A percentile compares a stretch with the other conserved stretches of the same genome.
These are phyloP conservation scores for Charanyca ferruginea DNA, from an alignment of 2,888 invertebrate genomes.

Conservation along the genomic window DNA sequence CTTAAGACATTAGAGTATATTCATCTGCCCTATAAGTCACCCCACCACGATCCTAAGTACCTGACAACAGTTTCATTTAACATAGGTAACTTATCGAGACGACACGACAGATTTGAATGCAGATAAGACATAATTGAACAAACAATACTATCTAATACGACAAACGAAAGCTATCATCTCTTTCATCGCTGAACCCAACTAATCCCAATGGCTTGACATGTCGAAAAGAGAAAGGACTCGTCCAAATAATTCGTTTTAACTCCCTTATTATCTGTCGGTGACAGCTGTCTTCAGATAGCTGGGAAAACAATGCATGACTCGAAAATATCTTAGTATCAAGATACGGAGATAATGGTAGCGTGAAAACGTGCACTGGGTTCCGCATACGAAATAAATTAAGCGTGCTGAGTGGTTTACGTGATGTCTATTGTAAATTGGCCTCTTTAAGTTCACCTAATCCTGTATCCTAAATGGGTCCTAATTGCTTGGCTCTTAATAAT, in stretches of 20 bases:
- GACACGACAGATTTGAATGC: background rate
- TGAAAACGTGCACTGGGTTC: constrained; percentile 38
- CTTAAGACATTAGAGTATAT: too few relatives aligned
- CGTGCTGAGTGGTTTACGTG: background rate
- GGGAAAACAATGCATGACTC: constrained; percentile 73
- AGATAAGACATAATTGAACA: background rate
- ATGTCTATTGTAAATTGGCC: background rate
- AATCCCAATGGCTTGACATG: constrained; percentile 48
- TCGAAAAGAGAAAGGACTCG: constrained; percentile 73
- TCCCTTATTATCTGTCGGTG: constrained; percentile 70
- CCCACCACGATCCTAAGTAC: too few relatives aligned
- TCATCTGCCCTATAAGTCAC: too few relatives aligned
- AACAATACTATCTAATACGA: constrained; percentile 2
- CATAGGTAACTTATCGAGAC: too few relatives aligned
- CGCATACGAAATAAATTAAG: background rate
- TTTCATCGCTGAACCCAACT: constrained; percentile 40
- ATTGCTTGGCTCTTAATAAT: too few relatives aligned
- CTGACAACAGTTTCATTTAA: too few relatives aligned
- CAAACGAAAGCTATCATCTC: background rate
- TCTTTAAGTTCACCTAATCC: background rate
- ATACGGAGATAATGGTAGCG: constrained; percentile 52
- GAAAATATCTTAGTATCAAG: constrained; percentile 55
- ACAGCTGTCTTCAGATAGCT: constrained; percentile 82
- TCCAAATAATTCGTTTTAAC: constrained; percentile 70
- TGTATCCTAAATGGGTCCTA: background rate